Conservation (phyloP, 2,113 vertebrate species). For the Cavia aperea region DNA sequence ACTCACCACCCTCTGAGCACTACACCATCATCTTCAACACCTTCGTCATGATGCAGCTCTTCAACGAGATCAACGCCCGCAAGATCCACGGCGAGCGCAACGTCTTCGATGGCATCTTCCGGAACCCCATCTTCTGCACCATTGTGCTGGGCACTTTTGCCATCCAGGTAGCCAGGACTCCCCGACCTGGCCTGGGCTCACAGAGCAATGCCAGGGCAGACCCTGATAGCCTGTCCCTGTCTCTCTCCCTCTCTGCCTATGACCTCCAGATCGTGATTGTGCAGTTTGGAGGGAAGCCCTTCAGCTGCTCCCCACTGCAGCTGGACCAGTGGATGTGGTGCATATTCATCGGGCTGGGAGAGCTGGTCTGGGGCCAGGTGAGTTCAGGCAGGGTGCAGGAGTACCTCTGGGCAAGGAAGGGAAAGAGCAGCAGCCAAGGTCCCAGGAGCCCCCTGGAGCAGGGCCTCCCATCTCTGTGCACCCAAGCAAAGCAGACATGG, state of each 20-base stretch:
- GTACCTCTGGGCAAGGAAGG: not conserved
- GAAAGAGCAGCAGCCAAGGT: not conserved
- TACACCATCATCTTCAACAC: constrained; percentile 99
- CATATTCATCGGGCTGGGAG: constrained; percentile 94
- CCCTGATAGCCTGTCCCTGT: not conserved
- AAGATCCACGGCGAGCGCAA: constrained; percentile 99
- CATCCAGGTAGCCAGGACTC: constrained; percentile 83
- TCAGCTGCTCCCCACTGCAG: constrained; percentile 93
- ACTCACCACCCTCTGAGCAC: constrained; percentile 95
- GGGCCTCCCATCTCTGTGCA: not conserved
- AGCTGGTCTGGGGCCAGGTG: constrained; percentile 99
- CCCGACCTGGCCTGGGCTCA: not conserved
- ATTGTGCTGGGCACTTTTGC: constrained; percentile 95
- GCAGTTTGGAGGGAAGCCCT: constrained; percentile 97
- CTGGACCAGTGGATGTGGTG: constrained; percentile 99
- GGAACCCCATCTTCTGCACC: constrained; percentile 97
- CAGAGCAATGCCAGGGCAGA: not conserved
- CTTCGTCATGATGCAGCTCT: constrained; percentile 99
- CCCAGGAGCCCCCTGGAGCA: not conserved
- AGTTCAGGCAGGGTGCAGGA: constrained; percentile 39
- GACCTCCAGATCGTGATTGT: constrained; percentile 91
- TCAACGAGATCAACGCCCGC: constrained; percentile 98
- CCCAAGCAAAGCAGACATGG: not conserved
- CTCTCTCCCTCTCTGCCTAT: constrained; percentile 1
- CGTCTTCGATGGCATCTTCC: constrained; percentile 96